Evolutionary conservation across 2,797 vertebrate species (phyloP).

Genomic region (Dendrocincla fuliginosa): DNA sequence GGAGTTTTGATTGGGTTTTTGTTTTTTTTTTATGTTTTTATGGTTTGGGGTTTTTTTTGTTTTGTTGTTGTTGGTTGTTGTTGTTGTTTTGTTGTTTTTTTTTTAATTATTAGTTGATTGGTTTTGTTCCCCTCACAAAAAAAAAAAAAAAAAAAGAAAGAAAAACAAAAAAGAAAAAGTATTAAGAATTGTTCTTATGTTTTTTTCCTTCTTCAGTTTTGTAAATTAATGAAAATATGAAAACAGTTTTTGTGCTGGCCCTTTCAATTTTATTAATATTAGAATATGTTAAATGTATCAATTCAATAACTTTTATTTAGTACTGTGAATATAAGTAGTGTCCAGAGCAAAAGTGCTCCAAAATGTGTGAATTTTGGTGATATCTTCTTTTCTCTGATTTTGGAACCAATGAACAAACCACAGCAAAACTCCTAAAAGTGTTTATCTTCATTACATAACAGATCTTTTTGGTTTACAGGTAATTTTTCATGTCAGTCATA

Average conservation of each 20-base stretch:
- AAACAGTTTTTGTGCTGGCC: accelerated
- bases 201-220: background rate
- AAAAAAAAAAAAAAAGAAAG: no score
- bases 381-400: background rate
- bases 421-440: background rate
- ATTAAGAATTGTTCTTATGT: accelerated
- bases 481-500: background rate
- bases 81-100: background rate
- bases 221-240: background rate
- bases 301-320: background rate
- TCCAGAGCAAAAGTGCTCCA: background rate
- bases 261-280: background rate
- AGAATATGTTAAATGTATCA: background rate
- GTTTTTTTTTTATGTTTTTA: no score
- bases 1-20: background rate
- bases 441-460: background rate
- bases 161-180: no score
- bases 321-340: background rate
- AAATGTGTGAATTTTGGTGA: background rate
- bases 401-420: background rate
- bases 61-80: no score
- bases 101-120: background rate
- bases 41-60: background rate
- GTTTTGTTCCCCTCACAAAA: background rate
- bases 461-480: background rate